phyloP scores from a whole-genome alignment of 2,888 invertebrate genomes.

The Zaprionus lineosus region DNA sequence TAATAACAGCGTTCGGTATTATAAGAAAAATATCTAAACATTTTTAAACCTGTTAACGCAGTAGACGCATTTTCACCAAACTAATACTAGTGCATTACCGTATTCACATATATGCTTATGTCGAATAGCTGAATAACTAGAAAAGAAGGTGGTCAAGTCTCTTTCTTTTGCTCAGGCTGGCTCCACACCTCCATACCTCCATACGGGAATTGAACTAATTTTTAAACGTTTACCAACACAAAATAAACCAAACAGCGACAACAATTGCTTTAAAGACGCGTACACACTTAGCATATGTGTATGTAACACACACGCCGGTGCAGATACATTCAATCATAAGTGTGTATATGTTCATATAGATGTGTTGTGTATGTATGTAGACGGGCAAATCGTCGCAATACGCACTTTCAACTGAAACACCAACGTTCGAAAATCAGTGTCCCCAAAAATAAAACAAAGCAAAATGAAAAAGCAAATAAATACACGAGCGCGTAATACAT shows the following conservation, averaged over 20 bases:
- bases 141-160: constrained; percentile 37
- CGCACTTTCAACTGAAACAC: constrained; percentile 52
- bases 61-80: constrained; percentile 62
- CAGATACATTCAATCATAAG: constrained; percentile 11
- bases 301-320: constrained; percentile 31
- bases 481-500: constrained; percentile 17
- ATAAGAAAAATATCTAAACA: constrained; percentile 44
- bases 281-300: neutral
- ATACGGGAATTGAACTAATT: constrained; percentile 54
- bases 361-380: neutral
- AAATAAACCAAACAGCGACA: constrained; percentile 9
- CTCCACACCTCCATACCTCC: constrained; percentile 38
- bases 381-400: constrained; percentile 17
- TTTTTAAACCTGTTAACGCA: constrained; percentile 55
- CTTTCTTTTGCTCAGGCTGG: constrained; percentile 13
- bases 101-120: constrained; percentile 5
- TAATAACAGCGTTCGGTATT: constrained; percentile 50
- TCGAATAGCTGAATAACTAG: constrained; percentile 12
- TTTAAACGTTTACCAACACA: constrained; percentile 56
- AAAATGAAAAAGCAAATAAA: constrained; percentile 22
- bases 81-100: constrained; percentile 19
- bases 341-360: neutral
- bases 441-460: constrained; percentile 53
- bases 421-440: constrained; percentile 55
- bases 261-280: constrained; percentile 20